Conservation (phyloP, 1,140 invertebrate species). For the Chironomus striatipennis region DNA sequence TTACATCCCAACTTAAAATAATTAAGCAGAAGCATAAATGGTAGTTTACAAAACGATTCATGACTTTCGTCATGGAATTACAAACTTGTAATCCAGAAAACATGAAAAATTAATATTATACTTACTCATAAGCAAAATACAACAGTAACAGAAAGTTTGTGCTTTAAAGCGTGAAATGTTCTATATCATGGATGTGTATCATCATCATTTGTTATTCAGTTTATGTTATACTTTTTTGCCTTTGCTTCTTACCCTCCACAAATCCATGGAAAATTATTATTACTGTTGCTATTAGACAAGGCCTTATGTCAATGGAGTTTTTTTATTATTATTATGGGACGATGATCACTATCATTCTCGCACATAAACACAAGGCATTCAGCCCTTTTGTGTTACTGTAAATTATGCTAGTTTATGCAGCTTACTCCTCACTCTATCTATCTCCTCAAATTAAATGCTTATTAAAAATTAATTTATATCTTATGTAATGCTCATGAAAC, state of each 20-base stretch:
- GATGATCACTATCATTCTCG: neutral
- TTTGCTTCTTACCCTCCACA: neutral
- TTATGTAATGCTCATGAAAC: neutral
- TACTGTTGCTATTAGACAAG: neutral
- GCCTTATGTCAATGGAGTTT: slow-evolving; percentile 15
- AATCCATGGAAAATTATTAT: neutral
- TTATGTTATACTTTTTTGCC: too few relatives aligned
- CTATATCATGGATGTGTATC: neutral
- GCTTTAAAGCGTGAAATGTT: slow-evolving; percentile 18
- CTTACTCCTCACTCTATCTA: neutral
- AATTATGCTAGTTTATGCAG: too few relatives aligned
- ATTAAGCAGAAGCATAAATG: too few relatives aligned
- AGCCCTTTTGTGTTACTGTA: neutral
- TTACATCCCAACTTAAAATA: too few relatives aligned
- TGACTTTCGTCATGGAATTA: neutral
- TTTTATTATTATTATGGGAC: neutral
- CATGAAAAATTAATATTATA: neutral
- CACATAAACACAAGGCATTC: neutral
- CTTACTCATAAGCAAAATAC: neutral
- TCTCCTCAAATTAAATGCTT: slow-evolving; percentile 12
- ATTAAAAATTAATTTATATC: slow-evolving; percentile 21
- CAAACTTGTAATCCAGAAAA: too few relatives aligned
- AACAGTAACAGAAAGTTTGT: neutral
- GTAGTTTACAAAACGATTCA: too few relatives aligned
- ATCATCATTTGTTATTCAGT: slow-evolving; percentile 22